Base-by-base conservation (phyloP, 2,888 invertebrate species). In the Limnephilus auricula region DNA sequence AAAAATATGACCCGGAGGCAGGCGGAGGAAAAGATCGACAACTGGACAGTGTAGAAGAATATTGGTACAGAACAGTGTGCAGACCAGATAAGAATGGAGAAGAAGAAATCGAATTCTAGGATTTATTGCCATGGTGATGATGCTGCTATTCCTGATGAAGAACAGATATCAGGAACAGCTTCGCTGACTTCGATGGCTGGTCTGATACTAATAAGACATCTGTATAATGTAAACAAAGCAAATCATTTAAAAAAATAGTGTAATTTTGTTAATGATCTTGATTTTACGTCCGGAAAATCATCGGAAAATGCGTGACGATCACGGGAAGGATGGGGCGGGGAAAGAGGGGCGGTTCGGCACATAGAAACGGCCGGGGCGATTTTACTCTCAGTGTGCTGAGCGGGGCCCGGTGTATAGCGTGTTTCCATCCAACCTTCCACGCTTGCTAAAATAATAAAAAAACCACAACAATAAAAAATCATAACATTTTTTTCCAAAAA, bases 381-480 rank as follows among this genome's bases (percentile, higher is more conserved):
- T 94, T 95, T 94, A 94, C 94, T 94, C 94, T 95, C 95, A 96
- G 96, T 96, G 96, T 96, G 95, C 94, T 95, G 95, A 95, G 95
- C 94, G 95, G 94, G 95, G 95, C 95, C 95, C 92, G 94, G 94
- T 95, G 94, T 94, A 94, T 94, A 95, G 96, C 96, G 96, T 95
- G 95, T 95, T 92, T 95, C 94, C 94, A 95, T 94, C 95, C 79
- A 91, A 91, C 91, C 91, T 90, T 93, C 94, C 93, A 94, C 95
- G 95, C 95, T 95, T 94, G 91, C 89, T 93, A 94, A 93, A 93
- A 93, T 93, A 94, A 93, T 93, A 93, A 93, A 93, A 94, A 89
- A 89, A 3, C 89, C 34, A 91, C 90, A 90, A 91, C 18, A 90
- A 89, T 32, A 79, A 90, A 86, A 89, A 84, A 90, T 89, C 88